phyloP scores from a whole-genome alignment of 2,113 vertebrate species.

The Rhinichthys klamathensis region DNA sequence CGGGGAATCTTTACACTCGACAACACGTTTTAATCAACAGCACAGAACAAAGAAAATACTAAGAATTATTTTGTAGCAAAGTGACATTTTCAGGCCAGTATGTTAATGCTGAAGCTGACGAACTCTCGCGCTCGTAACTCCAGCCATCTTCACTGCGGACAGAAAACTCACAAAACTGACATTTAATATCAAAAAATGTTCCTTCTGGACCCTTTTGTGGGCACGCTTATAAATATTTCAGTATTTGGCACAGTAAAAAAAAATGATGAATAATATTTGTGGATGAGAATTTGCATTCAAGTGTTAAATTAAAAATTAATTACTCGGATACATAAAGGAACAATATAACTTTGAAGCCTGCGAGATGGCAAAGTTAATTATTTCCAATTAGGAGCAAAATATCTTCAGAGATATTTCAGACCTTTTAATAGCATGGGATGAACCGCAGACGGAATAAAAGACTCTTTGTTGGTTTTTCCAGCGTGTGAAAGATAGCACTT shows the following conservation, averaged over 20 bases:
- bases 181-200: constrained; percentile 46
- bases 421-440: constrained; percentile 61
- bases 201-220: constrained; percentile 56
- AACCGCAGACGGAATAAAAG: constrained; percentile 55
- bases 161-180: constrained; percentile 20
- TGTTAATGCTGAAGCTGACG: neutral
- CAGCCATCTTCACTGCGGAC: neutral
- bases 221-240: constrained; percentile 66
- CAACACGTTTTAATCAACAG: neutral
- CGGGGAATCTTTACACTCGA: neutral
- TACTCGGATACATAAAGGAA: constrained; percentile 63
- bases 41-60: constrained; percentile 2
- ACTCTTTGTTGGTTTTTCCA: constrained; percentile 58
- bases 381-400: constrained; percentile 64
- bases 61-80: constrained; percentile 7
- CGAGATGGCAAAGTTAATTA: constrained; percentile 67
- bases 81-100: constrained; percentile 39
- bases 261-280: constrained; percentile 65
- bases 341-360: constrained; percentile 67
- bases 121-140: neutral
- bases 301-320: constrained; percentile 70
- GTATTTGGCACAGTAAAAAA: constrained; percentile 60
- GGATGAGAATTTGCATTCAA: constrained; percentile 64
- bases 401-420: constrained; percentile 64
- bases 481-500: constrained; percentile 55